Evolutionary conservation across 2,113 vertebrate genomes (phyloP).

Genomic region (Rhynchopsitta pachyrhyncha): DNA sequence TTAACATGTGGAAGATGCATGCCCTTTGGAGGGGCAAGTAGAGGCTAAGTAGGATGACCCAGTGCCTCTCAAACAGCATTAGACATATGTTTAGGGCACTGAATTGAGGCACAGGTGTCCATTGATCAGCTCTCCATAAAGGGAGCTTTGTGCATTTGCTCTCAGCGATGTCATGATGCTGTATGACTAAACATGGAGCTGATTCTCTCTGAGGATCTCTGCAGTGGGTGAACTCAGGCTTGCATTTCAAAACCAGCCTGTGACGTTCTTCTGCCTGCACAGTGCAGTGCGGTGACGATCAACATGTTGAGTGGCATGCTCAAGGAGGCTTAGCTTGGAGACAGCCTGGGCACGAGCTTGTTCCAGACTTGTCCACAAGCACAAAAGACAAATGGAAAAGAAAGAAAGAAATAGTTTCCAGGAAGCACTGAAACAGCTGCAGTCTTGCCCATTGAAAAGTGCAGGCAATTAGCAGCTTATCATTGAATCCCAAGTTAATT

Average conservation of each 20-base stretch:
- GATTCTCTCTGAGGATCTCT: background rate
- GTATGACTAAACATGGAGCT: background rate
- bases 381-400: background rate
- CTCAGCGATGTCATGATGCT: background rate
- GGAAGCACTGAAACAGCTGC: background rate
- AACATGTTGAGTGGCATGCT: background rate
- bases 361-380: background rate
- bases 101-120: fast-evolving
- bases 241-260: background rate
- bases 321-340: background rate
- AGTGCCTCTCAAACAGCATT: background rate
- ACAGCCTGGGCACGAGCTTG: background rate
- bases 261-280: background rate
- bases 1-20: background rate
- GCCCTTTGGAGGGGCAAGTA: background rate
- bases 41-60: background rate
- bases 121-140: background rate
- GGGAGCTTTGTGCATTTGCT: background rate
- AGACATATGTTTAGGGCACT: background rate
- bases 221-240: background rate
- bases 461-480: background rate
- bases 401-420: background rate
- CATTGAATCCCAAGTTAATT: background rate
- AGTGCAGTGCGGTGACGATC: background rate
- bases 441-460: background rate